phyloP scores from a whole-genome alignment of 2,888 invertebrate genomes.

The Nemurella pictetii region DNA sequence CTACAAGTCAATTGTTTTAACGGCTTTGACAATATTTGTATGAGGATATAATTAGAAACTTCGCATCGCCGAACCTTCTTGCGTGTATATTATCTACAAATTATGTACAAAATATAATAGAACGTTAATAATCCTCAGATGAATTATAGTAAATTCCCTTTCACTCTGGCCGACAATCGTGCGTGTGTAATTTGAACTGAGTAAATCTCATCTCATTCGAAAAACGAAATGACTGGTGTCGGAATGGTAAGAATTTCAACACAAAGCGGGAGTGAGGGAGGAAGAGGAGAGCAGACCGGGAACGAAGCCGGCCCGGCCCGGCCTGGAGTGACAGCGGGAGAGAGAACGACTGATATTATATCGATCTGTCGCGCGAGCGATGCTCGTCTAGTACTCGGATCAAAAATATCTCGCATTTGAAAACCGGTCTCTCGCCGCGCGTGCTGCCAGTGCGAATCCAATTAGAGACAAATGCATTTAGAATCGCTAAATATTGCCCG shows the following conservation, averaged over 20 bases:
- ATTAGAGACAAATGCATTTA: too few relatives aligned
- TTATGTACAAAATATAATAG: too few relatives aligned
- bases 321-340: slow-evolving; percentile 1
- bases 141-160: neutral
- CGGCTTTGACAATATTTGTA: neutral
- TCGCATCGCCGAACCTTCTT: neutral
- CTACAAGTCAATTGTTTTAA: neutral
- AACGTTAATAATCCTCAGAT: neutral
- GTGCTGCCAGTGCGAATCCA: too few relatives aligned
- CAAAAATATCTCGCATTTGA: neutral
- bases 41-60: neutral
- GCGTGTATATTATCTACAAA: too few relatives aligned
- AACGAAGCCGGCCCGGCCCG: slow-evolving; percentile 1
- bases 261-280: slow-evolving; percentile 20
- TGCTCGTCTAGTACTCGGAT: neutral
- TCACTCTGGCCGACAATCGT: neutral
- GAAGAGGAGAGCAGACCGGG: slow-evolving; percentile 8
- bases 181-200: neutral
- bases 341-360: neutral
- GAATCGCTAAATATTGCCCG: too few relatives aligned
- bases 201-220: slow-evolving; percentile 12
- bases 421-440: neutral
- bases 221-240: slow-evolving; percentile 5
- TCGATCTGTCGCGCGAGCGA: neutral
- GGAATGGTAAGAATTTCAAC: slow-evolving; percentile 31